Base-by-base conservation (phyloP, 92 coral and sea anemone species). In the Siderastrea siderea region DNA sequence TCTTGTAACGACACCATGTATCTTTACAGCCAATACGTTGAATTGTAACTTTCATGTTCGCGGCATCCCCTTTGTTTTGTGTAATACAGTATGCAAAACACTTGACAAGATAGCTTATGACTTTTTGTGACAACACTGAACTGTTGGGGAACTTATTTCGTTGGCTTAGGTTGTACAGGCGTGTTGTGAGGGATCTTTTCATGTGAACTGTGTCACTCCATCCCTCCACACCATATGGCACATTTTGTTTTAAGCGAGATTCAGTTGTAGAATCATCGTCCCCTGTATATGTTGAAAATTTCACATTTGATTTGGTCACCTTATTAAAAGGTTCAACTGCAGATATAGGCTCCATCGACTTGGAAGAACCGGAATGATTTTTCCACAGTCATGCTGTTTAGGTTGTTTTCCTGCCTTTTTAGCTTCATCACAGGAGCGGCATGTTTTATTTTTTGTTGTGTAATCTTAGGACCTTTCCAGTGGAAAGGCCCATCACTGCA, bases 331-430 rank as follows among this genome's bases (percentile, higher is more conserved):
- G 79, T 63, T 87, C 62, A 59, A 80, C 65, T 55, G 87, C 87
- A n/a, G 63, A 17, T 46, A n/a, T 43, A 50, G 79, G 79, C 70
- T 87, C 86, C 91, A 71, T 81, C 7, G 86, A 54, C 71, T 75
- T 89, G 60, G 87, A 88, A 12, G 91, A 88, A 2, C 91, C 91
- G 47, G 87, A 51, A 49, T 85, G 89, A 3, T 85, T 85, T 85
- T 85, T 76, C 89, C 66, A 48, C 89, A 85, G 74, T 85, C 89
- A 53, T 85, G 90, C 1, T 79, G n/a, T n/a, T n/a, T n/a, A n/a
- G n/a, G n/a, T n/a, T n/a, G n/a, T n/a, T n/a, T 47, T 26, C 84
- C 70, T 46, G 15, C 10, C 17, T 63, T 7, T 71, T 53, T 87
- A 2, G 86, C 75, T 1, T 7, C 50, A 3, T 57, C 43, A 87